Conservation (phyloP, 2,797 vertebrate genomes). For the Acanthis flammea region DNA sequence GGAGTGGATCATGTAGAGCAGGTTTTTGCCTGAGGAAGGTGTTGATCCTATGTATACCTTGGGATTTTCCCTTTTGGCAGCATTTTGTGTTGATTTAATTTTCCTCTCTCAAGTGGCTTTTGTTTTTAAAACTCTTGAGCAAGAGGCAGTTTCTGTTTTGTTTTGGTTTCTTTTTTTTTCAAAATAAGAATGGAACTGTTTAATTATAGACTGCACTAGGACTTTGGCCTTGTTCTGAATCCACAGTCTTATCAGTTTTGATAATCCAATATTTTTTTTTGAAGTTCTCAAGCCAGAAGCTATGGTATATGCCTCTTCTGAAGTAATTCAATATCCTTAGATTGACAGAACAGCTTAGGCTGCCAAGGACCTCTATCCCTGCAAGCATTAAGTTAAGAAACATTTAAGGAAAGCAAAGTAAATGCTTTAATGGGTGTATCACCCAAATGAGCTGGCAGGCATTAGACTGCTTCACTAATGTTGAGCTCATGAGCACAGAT, state of each 20-base stretch:
- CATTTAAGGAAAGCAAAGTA: background rate
- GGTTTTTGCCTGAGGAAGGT: constrained; percentile 5
- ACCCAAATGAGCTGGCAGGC: background rate
- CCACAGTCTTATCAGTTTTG: background rate
- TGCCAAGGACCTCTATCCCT: background rate
- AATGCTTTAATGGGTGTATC: background rate
- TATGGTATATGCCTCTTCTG: background rate
- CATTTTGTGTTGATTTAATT: constrained; percentile 12
- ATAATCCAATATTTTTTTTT: background rate
- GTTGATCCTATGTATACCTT: background rate
- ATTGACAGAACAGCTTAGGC: background rate
- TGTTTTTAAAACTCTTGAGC: constrained; percentile 37
- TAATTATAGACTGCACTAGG: background rate
- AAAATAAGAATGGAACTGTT: constrained; percentile 11
- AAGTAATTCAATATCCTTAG: background rate
- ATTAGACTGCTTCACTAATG: background rate
- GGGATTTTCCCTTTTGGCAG: constrained; percentile 45
- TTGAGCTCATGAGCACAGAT: background rate
- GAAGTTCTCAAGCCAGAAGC: background rate
- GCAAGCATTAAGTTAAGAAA: background rate
- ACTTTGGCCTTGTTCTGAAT: background rate
- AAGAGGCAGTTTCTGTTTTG: constrained; percentile 39
- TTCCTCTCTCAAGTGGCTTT: constrained; percentile 25
- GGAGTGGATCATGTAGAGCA: background rate
- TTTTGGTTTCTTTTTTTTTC: background rate